A percentile compares a stretch with the other conserved stretches of the same genome.
phyloP scores from a whole-genome alignment of 2,888 invertebrate genomes.

The Sisyra nigra region DNA sequence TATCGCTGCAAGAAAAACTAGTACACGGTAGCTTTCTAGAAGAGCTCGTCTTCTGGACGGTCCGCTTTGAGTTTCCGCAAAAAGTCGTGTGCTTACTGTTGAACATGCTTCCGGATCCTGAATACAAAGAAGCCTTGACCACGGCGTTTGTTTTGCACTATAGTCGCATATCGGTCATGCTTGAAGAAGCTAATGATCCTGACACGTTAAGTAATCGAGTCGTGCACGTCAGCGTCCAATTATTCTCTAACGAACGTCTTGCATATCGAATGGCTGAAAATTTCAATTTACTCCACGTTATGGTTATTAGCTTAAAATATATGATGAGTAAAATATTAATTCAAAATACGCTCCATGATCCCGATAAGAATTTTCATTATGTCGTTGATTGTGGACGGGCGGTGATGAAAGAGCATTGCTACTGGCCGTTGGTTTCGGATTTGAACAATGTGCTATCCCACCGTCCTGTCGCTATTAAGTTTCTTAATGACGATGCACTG shows the following conservation, averaged over 20 bases:
- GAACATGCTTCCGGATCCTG: slow-evolving; percentile 88
- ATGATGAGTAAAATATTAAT: slow-evolving; percentile 90
- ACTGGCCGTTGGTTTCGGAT: slow-evolving; percentile 95
- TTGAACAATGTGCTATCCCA: slow-evolving; percentile 93
- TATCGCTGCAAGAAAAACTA: slow-evolving; percentile 61
- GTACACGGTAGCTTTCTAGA: slow-evolving; percentile 76
- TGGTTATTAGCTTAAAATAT: slow-evolving; percentile 76
- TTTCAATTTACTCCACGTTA: slow-evolving; percentile 76
- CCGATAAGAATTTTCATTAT: slow-evolving; percentile 64
- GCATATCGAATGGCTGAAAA: slow-evolving; percentile 85
- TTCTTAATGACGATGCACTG: slow-evolving; percentile 76
- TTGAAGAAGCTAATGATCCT: slow-evolving; percentile 71
- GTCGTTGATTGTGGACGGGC: slow-evolving; percentile 85
- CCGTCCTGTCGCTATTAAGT: slow-evolving; percentile 75
- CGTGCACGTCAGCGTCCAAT: slow-evolving; percentile 92
- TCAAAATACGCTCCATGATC: slow-evolving; percentile 69
- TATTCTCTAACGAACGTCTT: slow-evolving; percentile 87
- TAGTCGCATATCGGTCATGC: slow-evolving; percentile 80
- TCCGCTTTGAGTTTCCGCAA: slow-evolving; percentile 94
- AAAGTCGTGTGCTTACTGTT: slow-evolving; percentile 87
- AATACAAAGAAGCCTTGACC: slow-evolving; percentile 89
- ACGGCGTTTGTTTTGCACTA: slow-evolving; percentile 93
- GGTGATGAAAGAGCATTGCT: slow-evolving; percentile 95
- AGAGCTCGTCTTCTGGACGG: slow-evolving; percentile 96
- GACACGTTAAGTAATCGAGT: slow-evolving; percentile 90